Base-by-base conservation (phyloP, 2,797 vertebrate species). In the Sebastes hubbsi region DNA sequence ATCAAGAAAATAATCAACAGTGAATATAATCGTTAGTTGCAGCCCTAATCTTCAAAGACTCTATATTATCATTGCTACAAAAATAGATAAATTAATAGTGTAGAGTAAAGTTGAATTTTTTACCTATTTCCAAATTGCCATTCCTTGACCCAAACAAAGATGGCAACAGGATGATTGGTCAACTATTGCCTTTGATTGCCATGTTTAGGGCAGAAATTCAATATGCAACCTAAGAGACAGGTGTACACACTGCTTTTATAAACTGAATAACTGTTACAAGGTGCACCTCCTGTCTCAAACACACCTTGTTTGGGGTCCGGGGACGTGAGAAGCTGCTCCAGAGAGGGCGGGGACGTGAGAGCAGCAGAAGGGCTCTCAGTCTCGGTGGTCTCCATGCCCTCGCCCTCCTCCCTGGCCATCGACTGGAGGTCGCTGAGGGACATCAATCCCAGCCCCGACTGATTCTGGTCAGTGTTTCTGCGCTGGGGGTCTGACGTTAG, bases 321-420 rank as follows among this genome's bases (percentile, higher is more conserved):
- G 3, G 96, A 96, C 58, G 91, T 96, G 68, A 99, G 97, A 24
- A 99, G 97, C 78, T 98, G 97, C 86, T 99, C 99, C 85, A 99
- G 91, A 27, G 98, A 98, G 3, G 95, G 96, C 8, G 96, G 76
- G 0, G 96, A 90, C 10, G 94, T 95, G 36, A 90, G 89, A 25
- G 94, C 64, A 5, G 97, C 96, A 52, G 97, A 97, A 4, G 94
- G 87, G 7, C 95, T 97, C 81, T 99, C 98, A 0, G 92, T 96
- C 84, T 99, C 98, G 0, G 95, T 96, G n/a, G 95, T 99, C 91
- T 99, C 99, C 99, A 99, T 99, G 4, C 98, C 98, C 82, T 99
- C 98, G 0, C 98, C 97, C 69, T 99, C 98, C 80, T 99, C 98
- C 68, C 98, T 96, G 38, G 97, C 95, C 79, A 96, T 93, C 29